These are phyloP conservation scores for Stigmatopora argus DNA, from an alignment of 2,113 vertebrate species.

Conservation along the genomic window DNA sequence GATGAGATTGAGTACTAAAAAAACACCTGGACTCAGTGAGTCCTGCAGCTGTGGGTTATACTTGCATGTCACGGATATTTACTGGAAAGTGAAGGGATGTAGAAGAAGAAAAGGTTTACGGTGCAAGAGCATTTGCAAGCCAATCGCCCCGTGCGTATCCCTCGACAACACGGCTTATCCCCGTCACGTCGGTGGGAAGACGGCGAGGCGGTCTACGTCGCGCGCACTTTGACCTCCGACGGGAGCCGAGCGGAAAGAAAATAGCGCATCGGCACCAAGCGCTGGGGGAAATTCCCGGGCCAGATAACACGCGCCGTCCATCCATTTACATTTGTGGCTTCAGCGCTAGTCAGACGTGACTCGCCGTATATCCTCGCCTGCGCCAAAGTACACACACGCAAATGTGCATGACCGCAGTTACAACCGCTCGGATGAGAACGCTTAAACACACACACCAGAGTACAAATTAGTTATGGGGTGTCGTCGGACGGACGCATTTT, in stretches of 20 bases:
- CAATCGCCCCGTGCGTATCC: too few species aligned
- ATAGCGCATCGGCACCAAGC: slow-evolving; percentile 24
- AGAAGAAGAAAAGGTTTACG: too few species aligned
- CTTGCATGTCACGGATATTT: too few species aligned
- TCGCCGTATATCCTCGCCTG: slow-evolving; percentile 38
- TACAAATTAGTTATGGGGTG: slow-evolving; percentile 12
- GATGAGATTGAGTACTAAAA: too few species aligned
- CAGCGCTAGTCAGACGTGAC: slow-evolving; percentile 32
- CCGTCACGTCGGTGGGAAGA: slow-evolving; percentile 1
- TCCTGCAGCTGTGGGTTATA: too few species aligned
- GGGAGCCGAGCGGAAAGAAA: slow-evolving; percentile 51
- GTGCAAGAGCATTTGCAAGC: too few species aligned
- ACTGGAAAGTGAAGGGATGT: too few species aligned
- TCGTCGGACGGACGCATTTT: neutral
- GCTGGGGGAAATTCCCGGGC: slow-evolving; percentile 53
- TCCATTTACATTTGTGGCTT: slow-evolving; percentile 59
- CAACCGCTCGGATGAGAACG: neutral
- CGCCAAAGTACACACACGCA: slow-evolving; percentile 13
- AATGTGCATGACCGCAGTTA: slow-evolving; percentile 2
- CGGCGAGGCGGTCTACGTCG: too few species aligned
- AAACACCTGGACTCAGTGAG: too few species aligned
- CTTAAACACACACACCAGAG: slow-evolving; percentile 2
- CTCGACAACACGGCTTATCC: too few species aligned
- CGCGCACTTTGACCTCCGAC: slow-evolving; percentile 50
- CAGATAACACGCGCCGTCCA: slow-evolving; percentile 51